Percentiles rank a stretch among this genome's conserved stretches.
phyloP scores from a whole-genome alignment of 1,140 invertebrate species.

The Trichonephila clavata region DNA sequence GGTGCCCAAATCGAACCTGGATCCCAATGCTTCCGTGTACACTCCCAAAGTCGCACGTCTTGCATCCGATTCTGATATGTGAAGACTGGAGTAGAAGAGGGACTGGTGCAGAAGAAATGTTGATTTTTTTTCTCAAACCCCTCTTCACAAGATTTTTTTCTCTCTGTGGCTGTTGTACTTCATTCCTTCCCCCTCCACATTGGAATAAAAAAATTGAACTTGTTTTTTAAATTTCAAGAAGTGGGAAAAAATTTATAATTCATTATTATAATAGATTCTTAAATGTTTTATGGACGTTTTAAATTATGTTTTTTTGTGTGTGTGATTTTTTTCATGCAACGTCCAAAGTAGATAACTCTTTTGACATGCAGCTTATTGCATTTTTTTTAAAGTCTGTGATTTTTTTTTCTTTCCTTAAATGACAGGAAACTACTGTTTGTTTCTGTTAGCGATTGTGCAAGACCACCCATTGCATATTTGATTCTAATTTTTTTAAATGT shows the following conservation, averaged over 20 bases:
- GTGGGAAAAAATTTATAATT: neutral
- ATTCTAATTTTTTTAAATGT: slow-evolving; percentile 25
- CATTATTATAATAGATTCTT: neutral
- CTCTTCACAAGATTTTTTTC: slow-evolving; percentile 30
- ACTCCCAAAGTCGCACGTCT: slow-evolving; percentile 86
- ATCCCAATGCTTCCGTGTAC: slow-evolving; percentile 95
- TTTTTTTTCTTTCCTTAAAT: slow-evolving; percentile 13
- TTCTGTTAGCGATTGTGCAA: slow-evolving; percentile 40
- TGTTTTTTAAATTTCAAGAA: slow-evolving; percentile 38
- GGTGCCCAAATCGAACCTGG: slow-evolving; percentile 86
- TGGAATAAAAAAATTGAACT: neutral
- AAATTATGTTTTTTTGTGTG: slow-evolving; percentile 41
- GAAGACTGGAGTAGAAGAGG: neutral
- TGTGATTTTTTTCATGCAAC: neutral
- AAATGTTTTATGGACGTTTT: slow-evolving; percentile 66
- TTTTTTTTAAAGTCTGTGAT: slow-evolving; percentile 66
- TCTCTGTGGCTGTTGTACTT: slow-evolving; percentile 70
- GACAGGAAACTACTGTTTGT: slow-evolving; percentile 27
- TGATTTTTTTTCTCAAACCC: neutral
- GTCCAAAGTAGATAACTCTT: slow-evolving; percentile 56
- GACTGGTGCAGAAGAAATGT: slow-evolving; percentile 56
- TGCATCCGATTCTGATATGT: slow-evolving; percentile 66
- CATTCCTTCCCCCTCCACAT: slow-evolving; percentile 33
- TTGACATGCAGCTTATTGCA: slow-evolving; percentile 64
- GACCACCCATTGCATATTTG: slow-evolving; percentile 66